Percentiles rank a stretch among this genome's conserved stretches.
Evolutionary conservation across 2,113 vertebrate genomes (phyloP).

Genomic region (Ariopsis seemanni): DNA sequence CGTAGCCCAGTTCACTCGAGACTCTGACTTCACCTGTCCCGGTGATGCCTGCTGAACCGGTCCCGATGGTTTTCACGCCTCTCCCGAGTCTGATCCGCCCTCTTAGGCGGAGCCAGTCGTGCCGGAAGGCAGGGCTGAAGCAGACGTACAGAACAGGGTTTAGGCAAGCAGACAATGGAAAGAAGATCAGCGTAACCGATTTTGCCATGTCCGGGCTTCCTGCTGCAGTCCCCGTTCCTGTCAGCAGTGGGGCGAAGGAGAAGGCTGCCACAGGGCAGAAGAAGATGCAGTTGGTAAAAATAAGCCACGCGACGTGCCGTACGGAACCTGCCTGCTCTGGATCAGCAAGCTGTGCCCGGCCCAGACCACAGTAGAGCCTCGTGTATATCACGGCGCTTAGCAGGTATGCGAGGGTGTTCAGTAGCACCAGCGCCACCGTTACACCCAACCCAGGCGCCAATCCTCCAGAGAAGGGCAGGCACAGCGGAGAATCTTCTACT

Average conservation of each 20-base stretch:
- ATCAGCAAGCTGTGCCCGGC: constrained; percentile 86
- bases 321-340: constrained; percentile 85
- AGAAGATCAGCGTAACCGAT: constrained; percentile 94
- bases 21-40: constrained; percentile 51
- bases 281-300: constrained; percentile 98
- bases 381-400: constrained; percentile 93
- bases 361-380: constrained; percentile 92
- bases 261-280: constrained; percentile 97
- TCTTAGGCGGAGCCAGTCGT: constrained; percentile 87
- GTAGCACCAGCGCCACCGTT: constrained; percentile 87
- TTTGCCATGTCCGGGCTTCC: constrained; percentile 94
- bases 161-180: constrained; percentile 90
- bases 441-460: constrained; percentile 83
- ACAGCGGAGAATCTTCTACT: constrained; percentile 86
- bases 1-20: constrained; percentile 62
- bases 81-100: constrained; percentile 63
- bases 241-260: constrained; percentile 89
- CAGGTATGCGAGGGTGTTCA: constrained; percentile 91
- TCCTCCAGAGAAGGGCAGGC: constrained; percentile 89
- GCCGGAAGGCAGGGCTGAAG: constrained; percentile 94
- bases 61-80: constrained; percentile 53
- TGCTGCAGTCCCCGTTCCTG: constrained; percentile 72
- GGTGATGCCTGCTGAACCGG: constrained; percentile 29
- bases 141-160: constrained; percentile 93
- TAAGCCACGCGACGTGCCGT: constrained; percentile 94